Evolutionary conservation across 2,888 invertebrate species (phyloP).

Genomic region (Plusia festucae): DNA sequence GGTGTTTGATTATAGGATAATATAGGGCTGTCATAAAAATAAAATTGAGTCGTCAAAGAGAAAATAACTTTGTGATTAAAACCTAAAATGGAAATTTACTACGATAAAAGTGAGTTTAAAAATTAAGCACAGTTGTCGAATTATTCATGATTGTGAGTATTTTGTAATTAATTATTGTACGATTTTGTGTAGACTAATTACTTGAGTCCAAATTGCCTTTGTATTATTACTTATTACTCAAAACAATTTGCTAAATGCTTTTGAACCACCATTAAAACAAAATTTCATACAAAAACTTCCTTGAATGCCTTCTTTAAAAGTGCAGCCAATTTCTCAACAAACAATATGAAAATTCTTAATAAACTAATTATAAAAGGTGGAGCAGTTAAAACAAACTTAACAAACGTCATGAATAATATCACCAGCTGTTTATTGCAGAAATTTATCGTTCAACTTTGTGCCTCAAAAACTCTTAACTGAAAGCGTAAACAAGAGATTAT

Average conservation of each 20-base stretch:
- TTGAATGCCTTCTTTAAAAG: constrained; percentile 50
- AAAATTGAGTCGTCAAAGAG: constrained; percentile 1
- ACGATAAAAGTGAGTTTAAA: not conserved
- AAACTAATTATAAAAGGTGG: constrained; percentile 79
- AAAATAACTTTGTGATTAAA: constrained; percentile 2
- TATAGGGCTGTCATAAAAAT: not conserved
- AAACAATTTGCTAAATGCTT: constrained; percentile 32
- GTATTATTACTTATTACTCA: no score
- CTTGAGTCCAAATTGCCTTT: no score
- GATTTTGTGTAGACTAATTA: no score
- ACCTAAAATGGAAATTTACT: not conserved
- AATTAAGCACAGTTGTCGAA: no score
- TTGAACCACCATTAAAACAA: constrained; percentile 42
- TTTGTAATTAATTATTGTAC: no score
- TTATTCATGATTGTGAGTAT: no score
- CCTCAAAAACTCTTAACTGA: constrained; percentile 82
- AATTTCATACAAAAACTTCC: constrained; percentile 43
- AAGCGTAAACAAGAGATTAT: constrained; percentile 83
- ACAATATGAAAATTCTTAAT: constrained; percentile 74
- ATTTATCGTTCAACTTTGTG: constrained; percentile 83
- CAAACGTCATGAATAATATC: constrained; percentile 85
- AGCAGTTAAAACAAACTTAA: constrained; percentile 83
- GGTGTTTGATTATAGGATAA: constrained; percentile 3
- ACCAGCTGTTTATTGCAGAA: constrained; percentile 83
- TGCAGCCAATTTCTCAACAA: constrained; percentile 61